Percentiles rank a stretch among this genome's conserved stretches.
Evolutionary conservation across 2,888 invertebrate species (phyloP).

Genomic region (Zygogramma bicolorata): DNA sequence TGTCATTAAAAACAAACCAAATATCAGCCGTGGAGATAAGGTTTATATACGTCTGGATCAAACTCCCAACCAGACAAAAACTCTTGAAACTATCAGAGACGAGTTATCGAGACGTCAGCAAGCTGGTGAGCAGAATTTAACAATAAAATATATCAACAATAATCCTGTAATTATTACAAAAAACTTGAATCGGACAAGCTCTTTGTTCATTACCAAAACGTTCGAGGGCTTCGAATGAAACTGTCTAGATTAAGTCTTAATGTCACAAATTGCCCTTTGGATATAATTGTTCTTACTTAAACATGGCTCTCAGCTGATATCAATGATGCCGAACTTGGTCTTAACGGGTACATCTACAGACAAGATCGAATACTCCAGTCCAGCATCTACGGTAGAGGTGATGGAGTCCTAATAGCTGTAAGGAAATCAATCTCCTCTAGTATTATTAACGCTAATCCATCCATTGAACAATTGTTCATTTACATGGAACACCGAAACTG

Average conservation of each 20-base stretch:
- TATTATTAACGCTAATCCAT: not conserved
- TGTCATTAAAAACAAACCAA: too few relatives aligned
- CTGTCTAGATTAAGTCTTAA: not conserved
- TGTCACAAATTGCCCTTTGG: not conserved
- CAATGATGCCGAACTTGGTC: too few relatives aligned
- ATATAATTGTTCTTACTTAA: not conserved
- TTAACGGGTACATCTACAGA: constrained; percentile 6
- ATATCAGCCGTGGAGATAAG: too few relatives aligned
- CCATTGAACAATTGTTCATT: too few relatives aligned
- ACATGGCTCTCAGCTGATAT: too few relatives aligned
- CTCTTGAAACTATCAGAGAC: not conserved
- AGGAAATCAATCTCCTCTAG: not conserved
- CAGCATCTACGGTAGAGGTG: constrained; percentile 6
- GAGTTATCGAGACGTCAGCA: constrained; percentile 8
- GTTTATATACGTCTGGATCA: not conserved
- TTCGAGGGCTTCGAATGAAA: constrained; percentile 4
- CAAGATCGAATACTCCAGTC: not conserved
- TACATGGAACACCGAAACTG: too few relatives aligned
- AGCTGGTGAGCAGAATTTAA: constrained; percentile 4
- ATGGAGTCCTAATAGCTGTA: not conserved
- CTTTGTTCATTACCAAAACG: not conserved
- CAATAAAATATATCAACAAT: constrained; percentile 5
- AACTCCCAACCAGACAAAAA: constrained; percentile 1
- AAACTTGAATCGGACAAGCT: not conserved
- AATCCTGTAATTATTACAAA: not conserved